A percentile compares a stretch with the other conserved stretches of the same genome.
phyloP scores from a whole-genome alignment of 2,888 invertebrate species.

The Pyrrhia umbra region DNA sequence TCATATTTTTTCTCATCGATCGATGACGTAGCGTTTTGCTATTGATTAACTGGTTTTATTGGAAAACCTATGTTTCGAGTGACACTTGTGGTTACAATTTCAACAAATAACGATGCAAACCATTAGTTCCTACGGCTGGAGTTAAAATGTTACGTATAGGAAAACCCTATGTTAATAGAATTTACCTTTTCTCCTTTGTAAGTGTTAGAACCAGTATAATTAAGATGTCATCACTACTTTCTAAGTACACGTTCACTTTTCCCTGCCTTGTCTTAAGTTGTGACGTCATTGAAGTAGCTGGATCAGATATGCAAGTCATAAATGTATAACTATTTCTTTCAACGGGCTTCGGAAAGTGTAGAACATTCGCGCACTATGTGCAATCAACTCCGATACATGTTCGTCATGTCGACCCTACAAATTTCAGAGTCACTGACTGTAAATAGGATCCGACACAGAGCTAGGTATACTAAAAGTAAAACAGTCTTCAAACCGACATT shows the following conservation, averaged over 20 bases:
- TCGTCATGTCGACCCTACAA: too few relatives aligned
- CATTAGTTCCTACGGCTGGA: not conserved
- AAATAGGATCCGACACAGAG: too few relatives aligned
- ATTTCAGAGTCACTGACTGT: too few relatives aligned
- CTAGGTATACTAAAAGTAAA: too few relatives aligned
- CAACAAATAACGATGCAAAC: constrained; percentile 14
- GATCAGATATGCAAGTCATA: not conserved
- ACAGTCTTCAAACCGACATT: too few relatives aligned
- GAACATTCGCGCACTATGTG: too few relatives aligned
- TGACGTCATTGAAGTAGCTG: constrained; percentile 8
- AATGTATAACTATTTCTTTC: too few relatives aligned
- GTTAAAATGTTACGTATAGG: constrained; percentile 32
- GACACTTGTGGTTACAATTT: constrained; percentile 4
- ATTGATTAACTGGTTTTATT: too few relatives aligned
- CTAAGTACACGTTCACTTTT: constrained; percentile 21
- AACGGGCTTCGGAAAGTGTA: not conserved
- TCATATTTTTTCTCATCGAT: too few relatives aligned
- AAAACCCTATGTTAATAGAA: constrained; percentile 45
- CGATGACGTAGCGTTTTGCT: too few relatives aligned
- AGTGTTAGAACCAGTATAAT: constrained; percentile 43
- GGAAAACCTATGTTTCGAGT: not conserved
- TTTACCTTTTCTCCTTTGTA: constrained; percentile 53
- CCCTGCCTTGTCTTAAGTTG: constrained; percentile 18
- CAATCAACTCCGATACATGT: too few relatives aligned
- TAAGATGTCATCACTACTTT: constrained; percentile 28